phyloP scores from a whole-genome alignment of 2,797 vertebrate genomes.

The Myotis vivesi region DNA sequence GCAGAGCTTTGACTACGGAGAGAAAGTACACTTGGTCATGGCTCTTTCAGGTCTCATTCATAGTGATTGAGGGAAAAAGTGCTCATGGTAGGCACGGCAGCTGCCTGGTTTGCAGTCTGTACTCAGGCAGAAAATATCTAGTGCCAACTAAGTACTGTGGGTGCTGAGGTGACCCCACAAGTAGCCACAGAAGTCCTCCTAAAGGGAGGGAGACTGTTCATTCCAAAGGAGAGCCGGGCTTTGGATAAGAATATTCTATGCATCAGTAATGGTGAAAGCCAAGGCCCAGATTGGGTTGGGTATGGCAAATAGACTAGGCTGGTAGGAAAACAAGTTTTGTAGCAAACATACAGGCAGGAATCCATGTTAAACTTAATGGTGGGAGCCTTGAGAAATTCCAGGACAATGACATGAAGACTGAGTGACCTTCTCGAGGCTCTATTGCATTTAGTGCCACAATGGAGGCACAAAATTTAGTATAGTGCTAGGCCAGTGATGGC shows the following conservation, averaged over 20 bases:
- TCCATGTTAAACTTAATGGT: not conserved
- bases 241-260: not conserved
- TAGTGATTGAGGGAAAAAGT: not conserved
- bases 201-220: not conserved
- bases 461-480: too few species aligned
- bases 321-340: not conserved
- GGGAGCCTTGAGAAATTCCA: not conserved
- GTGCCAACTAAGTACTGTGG: not conserved
- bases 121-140: not conserved
- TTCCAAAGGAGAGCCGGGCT: not conserved
- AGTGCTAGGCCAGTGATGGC: not conserved
- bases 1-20: not conserved
- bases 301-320: not conserved
- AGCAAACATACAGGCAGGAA: not conserved
- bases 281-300: not conserved
- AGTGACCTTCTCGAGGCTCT: not conserved
- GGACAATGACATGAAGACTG: not conserved
- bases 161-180: not conserved
- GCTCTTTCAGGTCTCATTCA: not conserved
- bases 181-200: not conserved
- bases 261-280: not conserved
- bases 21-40: not conserved
- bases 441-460: not conserved
- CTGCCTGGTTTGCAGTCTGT: not conserved
- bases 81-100: not conserved